phyloP scores from a whole-genome alignment of 92 coral and sea anemone species.

The Epizoanthus scotinus region DNA sequence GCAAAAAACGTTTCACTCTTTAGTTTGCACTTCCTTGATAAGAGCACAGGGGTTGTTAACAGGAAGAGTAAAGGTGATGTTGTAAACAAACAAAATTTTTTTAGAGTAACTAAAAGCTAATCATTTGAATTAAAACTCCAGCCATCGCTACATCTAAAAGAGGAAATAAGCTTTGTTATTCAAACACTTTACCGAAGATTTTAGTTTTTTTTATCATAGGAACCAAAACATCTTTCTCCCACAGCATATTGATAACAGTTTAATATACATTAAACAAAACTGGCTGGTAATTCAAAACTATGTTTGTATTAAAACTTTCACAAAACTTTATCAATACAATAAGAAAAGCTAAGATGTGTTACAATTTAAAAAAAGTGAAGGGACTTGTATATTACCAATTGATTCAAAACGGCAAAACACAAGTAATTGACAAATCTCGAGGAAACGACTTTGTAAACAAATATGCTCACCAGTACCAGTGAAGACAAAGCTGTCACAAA shows the following conservation, averaged over 20 bases:
- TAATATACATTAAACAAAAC: background rate
- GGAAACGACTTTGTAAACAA: background rate
- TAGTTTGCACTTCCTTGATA: slow-evolving; percentile 13
- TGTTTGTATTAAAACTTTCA: background rate
- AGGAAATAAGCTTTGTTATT: slow-evolving; percentile 20
- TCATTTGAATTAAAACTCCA: background rate
- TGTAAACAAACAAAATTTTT: background rate
- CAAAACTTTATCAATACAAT: background rate
- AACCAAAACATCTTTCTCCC: background rate
- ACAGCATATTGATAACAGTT: background rate
- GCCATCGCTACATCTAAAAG: background rate
- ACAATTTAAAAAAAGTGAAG: background rate
- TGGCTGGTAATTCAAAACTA: background rate
- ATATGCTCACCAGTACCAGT: slow-evolving; percentile 29
- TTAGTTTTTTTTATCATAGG: background rate
- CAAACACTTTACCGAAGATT: slow-evolving; percentile 6
- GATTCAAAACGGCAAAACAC: background rate
- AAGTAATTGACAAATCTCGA: background rate
- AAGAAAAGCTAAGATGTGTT: background rate
- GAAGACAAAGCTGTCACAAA: background rate
- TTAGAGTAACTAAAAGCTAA: background rate
- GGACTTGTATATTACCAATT: background rate
- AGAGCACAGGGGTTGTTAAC: slow-evolving; percentile 21
- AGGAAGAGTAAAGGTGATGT: background rate
- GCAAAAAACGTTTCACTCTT: background rate